These are phyloP conservation scores for Chaenodraco wilsoni DNA, from an alignment of 2,797 vertebrate genomes.

Conservation along the genomic window DNA sequence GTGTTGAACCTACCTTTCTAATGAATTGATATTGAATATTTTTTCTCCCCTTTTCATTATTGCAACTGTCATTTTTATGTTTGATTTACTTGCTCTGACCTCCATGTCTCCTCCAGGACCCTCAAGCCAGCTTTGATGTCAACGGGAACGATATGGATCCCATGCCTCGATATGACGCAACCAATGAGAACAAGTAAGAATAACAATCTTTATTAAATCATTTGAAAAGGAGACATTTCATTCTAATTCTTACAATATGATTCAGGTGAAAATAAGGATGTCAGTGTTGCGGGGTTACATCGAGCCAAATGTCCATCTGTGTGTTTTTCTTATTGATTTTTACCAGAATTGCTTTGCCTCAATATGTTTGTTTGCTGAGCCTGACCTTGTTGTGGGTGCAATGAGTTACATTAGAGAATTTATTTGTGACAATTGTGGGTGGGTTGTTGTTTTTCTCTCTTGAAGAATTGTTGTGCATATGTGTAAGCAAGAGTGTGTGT, in stretches of 20 bases:
- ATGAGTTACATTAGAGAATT: constrained; percentile 53
- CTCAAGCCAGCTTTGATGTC: constrained; percentile 96
- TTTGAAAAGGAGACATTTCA: background rate
- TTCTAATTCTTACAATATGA: background rate
- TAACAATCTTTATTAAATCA: background rate
- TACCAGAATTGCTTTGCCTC: constrained; percentile 36
- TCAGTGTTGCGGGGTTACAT: constrained; percentile 6
- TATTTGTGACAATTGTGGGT: constrained; percentile 63
- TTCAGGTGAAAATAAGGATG: constrained; percentile 5
- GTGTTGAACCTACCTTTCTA: constrained; percentile 8
- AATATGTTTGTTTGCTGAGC: constrained; percentile 46
- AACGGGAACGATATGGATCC: constrained; percentile 98
- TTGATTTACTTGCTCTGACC: constrained; percentile 34
- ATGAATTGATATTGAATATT: constrained; percentile 26
- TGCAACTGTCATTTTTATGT: constrained; percentile 7
- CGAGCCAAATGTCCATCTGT: constrained; percentile 5
- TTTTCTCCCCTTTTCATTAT: constrained; percentile 1
- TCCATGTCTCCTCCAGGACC: constrained; percentile 86
- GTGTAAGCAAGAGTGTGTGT: background rate
- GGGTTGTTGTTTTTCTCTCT: constrained; percentile 46
- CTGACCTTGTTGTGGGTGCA: constrained; percentile 58
- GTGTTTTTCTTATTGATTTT: constrained; percentile 43
- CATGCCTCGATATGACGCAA: constrained; percentile 98
- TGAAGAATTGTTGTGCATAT: background rate
- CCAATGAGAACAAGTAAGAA: constrained; percentile 99